These are phyloP conservation scores for Cygnus atratus DNA, from an alignment of 2,113 vertebrate species.

Conservation along the genomic window DNA sequence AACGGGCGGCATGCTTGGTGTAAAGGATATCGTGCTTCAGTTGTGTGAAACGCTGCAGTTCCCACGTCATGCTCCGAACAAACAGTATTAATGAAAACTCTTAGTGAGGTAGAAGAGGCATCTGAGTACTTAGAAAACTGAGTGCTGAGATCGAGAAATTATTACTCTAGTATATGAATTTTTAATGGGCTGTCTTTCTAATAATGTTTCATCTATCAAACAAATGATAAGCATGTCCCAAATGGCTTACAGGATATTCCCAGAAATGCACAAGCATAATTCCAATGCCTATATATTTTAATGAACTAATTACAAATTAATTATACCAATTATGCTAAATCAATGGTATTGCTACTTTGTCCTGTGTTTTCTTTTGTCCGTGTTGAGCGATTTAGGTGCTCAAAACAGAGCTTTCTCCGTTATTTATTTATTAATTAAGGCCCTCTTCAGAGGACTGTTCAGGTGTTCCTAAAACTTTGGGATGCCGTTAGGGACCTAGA, in stretches of 20 bases:
- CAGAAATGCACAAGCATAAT: slow-evolving; percentile 67
- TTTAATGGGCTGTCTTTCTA: slow-evolving; percentile 72
- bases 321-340: slow-evolving; percentile 63
- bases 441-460: neutral
- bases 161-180: slow-evolving; percentile 61
- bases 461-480: neutral
- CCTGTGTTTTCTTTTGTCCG: slow-evolving; percentile 48
- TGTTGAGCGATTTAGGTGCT: slow-evolving; percentile 39
- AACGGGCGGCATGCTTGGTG: neutral
- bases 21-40: neutral
- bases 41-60: neutral
- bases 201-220: slow-evolving; percentile 67
- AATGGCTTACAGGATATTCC: slow-evolving; percentile 59
- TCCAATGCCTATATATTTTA: slow-evolving; percentile 66
- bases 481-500: neutral
- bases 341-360: slow-evolving; percentile 59
- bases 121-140: neutral
- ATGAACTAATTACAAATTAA: slow-evolving; percentile 73
- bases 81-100: slow-evolving; percentile 10
- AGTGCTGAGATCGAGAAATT: slow-evolving; percentile 56
- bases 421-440: neutral
- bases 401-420: neutral
- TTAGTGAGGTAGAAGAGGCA: slow-evolving; percentile 18
- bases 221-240: slow-evolving; percentile 66
- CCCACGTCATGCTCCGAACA: neutral